A percentile compares a stretch with the other conserved stretches of the same genome.
Conservation (phyloP, 2,888 invertebrate genomes). For the Agonum fuliginosum region DNA sequence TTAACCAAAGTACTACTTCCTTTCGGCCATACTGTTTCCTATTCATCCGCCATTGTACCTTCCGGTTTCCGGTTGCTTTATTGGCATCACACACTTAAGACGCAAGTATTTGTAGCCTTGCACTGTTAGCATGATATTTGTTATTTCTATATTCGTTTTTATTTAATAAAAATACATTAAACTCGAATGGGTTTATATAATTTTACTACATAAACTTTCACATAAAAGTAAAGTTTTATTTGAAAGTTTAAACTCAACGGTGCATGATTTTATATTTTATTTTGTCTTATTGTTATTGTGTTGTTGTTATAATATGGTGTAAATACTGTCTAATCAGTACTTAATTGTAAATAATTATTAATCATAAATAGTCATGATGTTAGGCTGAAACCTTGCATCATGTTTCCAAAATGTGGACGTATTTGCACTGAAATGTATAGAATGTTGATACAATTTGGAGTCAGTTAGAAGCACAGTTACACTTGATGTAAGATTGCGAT, state of each 20-base stretch:
- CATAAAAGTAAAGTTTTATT: slow-evolving; percentile 37
- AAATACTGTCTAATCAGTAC: slow-evolving; percentile 28
- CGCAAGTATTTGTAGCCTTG: slow-evolving; percentile 59
- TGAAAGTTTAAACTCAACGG: slow-evolving; percentile 45
- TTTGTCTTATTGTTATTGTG: slow-evolving; percentile 58
- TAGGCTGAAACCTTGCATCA: slow-evolving; percentile 14
- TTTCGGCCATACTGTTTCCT: slow-evolving; percentile 49
- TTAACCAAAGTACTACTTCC: slow-evolving; percentile 56
- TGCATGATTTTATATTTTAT: slow-evolving; percentile 54
- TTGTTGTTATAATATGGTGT: slow-evolving; percentile 51
- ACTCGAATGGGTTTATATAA: slow-evolving; percentile 57
- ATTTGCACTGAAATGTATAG: slow-evolving; percentile 38
- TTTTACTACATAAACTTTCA: slow-evolving; percentile 45
- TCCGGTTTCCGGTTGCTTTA: slow-evolving; percentile 54
- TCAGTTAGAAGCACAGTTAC: slow-evolving; percentile 31
- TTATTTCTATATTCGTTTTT: slow-evolving; percentile 39
- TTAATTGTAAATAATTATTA: slow-evolving; percentile 38
- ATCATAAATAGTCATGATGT: slow-evolving; percentile 18
- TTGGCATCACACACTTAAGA: slow-evolving; percentile 53
- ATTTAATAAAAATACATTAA: slow-evolving; percentile 44
- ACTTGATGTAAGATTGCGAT: slow-evolving; percentile 61
- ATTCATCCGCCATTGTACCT: slow-evolving; percentile 42
- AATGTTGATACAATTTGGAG: slow-evolving; percentile 5
- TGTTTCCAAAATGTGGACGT: slow-evolving; percentile 5
- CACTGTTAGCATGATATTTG: slow-evolving; percentile 58